These are phyloP conservation scores for Nematolebias whitei DNA, from an alignment of 2,113 vertebrate genomes.

Conservation along the genomic window DNA sequence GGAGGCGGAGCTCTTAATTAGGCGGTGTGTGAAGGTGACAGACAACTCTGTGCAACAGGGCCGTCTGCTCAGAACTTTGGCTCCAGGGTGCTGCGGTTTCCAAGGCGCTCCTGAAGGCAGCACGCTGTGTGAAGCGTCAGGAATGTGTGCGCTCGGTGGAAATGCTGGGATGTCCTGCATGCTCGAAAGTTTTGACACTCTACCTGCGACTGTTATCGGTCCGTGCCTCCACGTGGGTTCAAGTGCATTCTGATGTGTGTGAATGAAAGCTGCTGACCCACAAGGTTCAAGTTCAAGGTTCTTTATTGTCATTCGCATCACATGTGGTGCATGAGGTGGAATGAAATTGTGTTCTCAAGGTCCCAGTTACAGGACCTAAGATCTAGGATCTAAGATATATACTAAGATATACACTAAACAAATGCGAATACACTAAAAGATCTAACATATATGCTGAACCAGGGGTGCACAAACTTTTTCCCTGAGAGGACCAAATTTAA, in stretches of 20 bases:
- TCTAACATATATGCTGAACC: too few relatives aligned
- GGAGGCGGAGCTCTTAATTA: neutral
- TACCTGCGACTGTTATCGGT: conserved; percentile 18
- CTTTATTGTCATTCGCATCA: too few relatives aligned
- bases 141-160: conserved; percentile 2
- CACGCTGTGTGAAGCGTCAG: conserved; percentile 8
- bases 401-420: too few relatives aligned
- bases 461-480: too few relatives aligned
- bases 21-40: neutral
- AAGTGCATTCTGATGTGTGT: neutral
- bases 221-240: neutral
- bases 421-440: too few relatives aligned
- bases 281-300: too few relatives aligned
- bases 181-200: conserved; percentile 15
- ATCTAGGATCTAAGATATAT: too few relatives aligned
- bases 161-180: conserved; percentile 22
- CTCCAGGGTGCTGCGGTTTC: conserved; percentile 8
- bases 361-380: too few relatives aligned
- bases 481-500: too few relatives aligned
- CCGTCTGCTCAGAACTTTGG: neutral
- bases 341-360: too few relatives aligned
- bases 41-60: neutral
- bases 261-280: too few relatives aligned
- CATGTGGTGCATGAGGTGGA: too few relatives aligned
- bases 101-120: conserved; percentile 49